These are phyloP conservation scores for Agrotis segetum DNA, from an alignment of 2,888 invertebrate genomes.

Conservation along the genomic window DNA sequence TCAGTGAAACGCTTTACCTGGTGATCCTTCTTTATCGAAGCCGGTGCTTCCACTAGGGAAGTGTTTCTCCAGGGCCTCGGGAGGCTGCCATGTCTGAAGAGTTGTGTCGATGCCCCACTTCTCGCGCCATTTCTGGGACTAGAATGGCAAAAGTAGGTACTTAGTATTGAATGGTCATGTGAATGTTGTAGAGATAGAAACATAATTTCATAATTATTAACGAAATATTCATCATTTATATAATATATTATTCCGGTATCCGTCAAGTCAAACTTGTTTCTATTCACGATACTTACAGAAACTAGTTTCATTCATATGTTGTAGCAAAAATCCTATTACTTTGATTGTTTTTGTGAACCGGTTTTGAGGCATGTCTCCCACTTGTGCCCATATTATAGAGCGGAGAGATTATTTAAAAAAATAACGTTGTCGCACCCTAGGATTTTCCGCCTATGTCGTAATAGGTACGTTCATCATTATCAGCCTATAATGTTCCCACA, in stretches of 20 bases:
- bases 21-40: constrained; percentile 96
- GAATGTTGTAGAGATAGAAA: too few species aligned
- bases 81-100: constrained; percentile 93
- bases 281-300: neutral
- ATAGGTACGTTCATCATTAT: too few species aligned
- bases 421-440: too few species aligned
- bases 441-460: too few species aligned
- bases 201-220: neutral
- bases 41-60: constrained; percentile 95
- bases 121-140: constrained; percentile 94
- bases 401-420: too few species aligned
- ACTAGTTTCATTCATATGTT: neutral
- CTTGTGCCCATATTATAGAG: too few species aligned
- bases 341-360: neutral
- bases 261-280: neutral
- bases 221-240: neutral
- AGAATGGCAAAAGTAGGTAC: constrained; percentile 53
- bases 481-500: too few species aligned
- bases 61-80: constrained; percentile 93
- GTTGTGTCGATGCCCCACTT: constrained; percentile 94
- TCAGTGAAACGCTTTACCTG: constrained; percentile 85
- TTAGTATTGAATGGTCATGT: neutral
- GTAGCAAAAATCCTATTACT: neutral
- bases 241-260: neutral
- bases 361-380: too few species aligned